phyloP scores from a whole-genome alignment of 2,113 vertebrate genomes.

The Hystrix brachyura region DNA sequence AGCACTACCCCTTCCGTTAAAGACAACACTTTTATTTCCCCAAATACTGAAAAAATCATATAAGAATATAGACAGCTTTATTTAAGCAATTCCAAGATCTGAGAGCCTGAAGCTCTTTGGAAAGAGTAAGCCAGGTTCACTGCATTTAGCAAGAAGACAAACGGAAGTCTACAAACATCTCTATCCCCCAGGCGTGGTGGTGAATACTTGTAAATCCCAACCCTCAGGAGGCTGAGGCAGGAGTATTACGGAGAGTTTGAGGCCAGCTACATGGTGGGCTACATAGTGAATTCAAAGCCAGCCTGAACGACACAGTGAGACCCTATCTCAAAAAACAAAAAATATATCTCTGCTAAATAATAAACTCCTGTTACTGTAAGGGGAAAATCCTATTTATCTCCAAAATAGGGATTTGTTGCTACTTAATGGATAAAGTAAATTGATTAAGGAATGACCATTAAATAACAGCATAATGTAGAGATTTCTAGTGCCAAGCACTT shows the following conservation, averaged over 20 bases:
- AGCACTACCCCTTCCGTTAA: neutral
- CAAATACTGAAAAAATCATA: neutral
- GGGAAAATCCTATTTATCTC: neutral
- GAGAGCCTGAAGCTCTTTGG: neutral
- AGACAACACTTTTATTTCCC: neutral
- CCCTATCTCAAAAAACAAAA: neutral
- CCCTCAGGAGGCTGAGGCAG: neutral
- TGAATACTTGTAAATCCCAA: neutral
- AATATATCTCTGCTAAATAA: neutral
- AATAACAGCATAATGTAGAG: conserved; percentile 27
- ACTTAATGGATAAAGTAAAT: conserved; percentile 51
- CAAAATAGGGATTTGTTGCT: conserved; percentile 43
- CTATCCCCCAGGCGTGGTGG: neutral
- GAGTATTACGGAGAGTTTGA: neutral
- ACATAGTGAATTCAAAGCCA: neutral
- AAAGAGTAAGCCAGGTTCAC: neutral
- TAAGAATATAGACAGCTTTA: conserved; percentile 26
- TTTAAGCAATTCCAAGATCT: conserved; percentile 29
- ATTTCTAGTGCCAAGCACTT: conserved; percentile 44
- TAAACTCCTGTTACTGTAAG: conserved; percentile 20
- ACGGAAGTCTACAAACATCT: neutral
- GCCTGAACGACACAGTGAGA: neutral
- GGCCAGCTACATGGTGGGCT: neutral
- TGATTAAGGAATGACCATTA: conserved; percentile 32
- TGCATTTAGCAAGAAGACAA: conserved; percentile 36